A percentile compares a stretch with the other conserved stretches of the same genome.
Evolutionary conservation across 2,113 vertebrate genomes (phyloP).

Genomic region (Naja naja): DNA sequence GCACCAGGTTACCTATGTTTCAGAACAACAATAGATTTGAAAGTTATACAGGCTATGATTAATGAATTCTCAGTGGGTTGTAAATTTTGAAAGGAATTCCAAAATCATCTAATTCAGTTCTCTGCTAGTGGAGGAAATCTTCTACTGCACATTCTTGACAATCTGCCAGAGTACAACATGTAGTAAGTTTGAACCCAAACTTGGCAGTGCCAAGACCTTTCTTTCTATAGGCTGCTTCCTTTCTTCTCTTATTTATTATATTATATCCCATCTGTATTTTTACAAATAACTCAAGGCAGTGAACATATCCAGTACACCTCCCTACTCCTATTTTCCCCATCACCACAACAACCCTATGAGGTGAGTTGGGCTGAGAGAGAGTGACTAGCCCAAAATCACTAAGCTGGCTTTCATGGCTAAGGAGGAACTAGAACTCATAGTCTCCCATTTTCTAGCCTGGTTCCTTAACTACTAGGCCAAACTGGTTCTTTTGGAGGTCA

Average conservation of each 20-base stretch:
- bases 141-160: neutral
- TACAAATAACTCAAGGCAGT: neutral
- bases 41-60: neutral
- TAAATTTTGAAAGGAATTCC: neutral
- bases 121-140: neutral
- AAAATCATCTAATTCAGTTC: neutral
- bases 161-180: neutral
- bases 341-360: neutral
- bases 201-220: neutral
- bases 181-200: neutral
- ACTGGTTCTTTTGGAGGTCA: neutral
- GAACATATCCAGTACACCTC: neutral
- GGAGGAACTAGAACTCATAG: neutral
- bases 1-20: neutral
- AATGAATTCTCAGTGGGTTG: neutral
- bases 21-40: neutral
- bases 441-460: neutral
- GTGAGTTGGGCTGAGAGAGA: neutral
- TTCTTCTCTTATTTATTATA: neutral
- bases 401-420: neutral
- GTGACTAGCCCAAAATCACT: neutral
- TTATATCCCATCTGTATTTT: neutral
- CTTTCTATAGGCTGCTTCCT: neutral
- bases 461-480: neutral
- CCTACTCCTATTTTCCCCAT: neutral